phyloP scores from a whole-genome alignment of 2,888 invertebrate genomes.

The Drosophila monieri region DNA sequence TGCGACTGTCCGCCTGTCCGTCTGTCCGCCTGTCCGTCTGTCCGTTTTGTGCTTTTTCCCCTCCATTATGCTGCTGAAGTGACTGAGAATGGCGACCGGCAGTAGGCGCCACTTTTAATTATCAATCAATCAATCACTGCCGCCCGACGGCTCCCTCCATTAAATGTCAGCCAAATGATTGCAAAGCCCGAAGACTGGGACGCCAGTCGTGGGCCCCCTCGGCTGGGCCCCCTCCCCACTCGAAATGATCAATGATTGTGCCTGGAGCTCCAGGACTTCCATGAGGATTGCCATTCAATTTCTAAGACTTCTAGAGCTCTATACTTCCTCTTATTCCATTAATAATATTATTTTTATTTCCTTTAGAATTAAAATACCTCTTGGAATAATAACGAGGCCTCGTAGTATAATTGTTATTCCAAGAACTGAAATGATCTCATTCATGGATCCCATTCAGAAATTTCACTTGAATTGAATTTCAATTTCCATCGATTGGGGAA shows the following conservation, averaged over 20 bases:
- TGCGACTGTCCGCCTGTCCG: background rate
- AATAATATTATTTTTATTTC: background rate
- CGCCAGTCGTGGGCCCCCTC: background rate
- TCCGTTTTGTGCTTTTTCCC: background rate
- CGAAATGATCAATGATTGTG: constrained; percentile 2
- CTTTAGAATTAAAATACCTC: constrained; percentile 7
- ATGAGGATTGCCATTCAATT: background rate
- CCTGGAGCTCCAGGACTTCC: background rate
- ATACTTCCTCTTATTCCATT: no score
- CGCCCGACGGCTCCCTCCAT: constrained; percentile 76
- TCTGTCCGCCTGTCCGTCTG: background rate
- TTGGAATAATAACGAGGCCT: constrained; percentile 5
- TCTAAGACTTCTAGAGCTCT: no score
- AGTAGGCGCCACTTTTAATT: constrained; percentile 76
- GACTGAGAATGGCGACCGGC: constrained; percentile 12
- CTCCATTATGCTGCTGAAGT: constrained; percentile 63
- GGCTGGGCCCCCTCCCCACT: background rate
- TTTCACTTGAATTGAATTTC: constrained; percentile 36
- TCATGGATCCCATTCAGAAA: constrained; percentile 7
- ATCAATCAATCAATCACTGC: constrained; percentile 72
- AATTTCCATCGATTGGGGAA: constrained; percentile 7
- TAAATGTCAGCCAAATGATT: constrained; percentile 75
- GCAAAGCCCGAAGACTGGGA: constrained; percentile 51
- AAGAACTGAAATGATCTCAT: constrained; percentile 31
- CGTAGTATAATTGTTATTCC: background rate